Evolutionary conservation across 1,140 invertebrate genomes (phyloP).

Genomic region (Dolichoris vasculosae): DNA sequence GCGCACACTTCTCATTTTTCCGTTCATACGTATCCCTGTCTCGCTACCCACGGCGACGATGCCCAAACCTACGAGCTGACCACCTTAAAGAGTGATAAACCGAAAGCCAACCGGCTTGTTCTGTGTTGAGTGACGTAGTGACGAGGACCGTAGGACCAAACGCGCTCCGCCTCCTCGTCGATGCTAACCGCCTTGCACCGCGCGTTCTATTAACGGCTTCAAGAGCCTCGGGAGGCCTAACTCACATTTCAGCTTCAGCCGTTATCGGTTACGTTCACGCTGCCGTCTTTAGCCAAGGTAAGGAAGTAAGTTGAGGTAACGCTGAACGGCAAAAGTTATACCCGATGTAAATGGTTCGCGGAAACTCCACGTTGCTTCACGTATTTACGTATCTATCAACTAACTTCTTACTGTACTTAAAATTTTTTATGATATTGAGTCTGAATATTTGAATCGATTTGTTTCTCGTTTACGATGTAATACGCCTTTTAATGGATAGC

Average conservation of each 20-base stretch:
- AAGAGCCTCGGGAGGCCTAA: neutral
- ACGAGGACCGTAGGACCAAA: neutral
- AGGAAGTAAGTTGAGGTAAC: slow-evolving; percentile 51
- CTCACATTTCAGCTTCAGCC: slow-evolving; percentile 10
- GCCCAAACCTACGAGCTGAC: neutral
- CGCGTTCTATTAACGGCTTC: too few relatives aligned
- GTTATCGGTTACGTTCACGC: slow-evolving; percentile 55
- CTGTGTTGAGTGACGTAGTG: neutral
- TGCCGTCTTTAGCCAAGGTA: slow-evolving; percentile 69
- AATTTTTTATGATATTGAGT: too few relatives aligned
- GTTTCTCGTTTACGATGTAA: too few relatives aligned
- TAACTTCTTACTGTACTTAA: too few relatives aligned
- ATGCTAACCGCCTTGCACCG: too few relatives aligned
- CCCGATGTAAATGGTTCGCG: neutral
- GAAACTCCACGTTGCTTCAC: too few relatives aligned
- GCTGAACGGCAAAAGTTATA: too few relatives aligned
- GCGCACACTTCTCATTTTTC: slow-evolving; percentile 28
- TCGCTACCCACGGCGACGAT: neutral
- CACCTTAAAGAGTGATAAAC: neutral
- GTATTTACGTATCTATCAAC: too few relatives aligned
- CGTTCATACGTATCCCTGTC: neutral
- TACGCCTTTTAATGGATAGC: too few relatives aligned
- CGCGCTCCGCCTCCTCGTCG: too few relatives aligned
- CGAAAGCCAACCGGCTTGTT: too few relatives aligned
- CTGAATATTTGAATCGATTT: too few relatives aligned